phyloP scores from a whole-genome alignment of 2,113 vertebrate genomes.

The Boulengeromyrus knoepffleri region DNA sequence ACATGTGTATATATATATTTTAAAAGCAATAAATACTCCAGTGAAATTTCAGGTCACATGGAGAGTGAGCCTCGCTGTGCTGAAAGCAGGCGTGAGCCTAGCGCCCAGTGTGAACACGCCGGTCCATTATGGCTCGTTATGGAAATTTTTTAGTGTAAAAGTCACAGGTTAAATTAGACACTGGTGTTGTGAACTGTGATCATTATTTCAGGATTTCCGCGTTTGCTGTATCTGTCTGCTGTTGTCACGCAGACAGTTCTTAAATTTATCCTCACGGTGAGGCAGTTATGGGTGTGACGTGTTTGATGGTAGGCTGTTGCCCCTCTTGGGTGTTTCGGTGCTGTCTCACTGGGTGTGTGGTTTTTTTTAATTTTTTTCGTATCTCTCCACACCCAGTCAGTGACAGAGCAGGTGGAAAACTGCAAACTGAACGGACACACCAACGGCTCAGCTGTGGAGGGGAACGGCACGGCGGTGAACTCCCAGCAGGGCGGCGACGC shows the following conservation, averaged over 20 bases:
- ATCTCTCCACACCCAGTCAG: neutral
- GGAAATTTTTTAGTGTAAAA: neutral
- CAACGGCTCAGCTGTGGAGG: slow-evolving; percentile 22
- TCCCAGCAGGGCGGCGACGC: neutral
- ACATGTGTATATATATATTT: neutral
- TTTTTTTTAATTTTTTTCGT: neutral
- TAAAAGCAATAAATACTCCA: neutral
- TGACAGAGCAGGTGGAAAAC: slow-evolving; percentile 22
- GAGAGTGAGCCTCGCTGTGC: neutral
- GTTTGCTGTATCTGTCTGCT: neutral
- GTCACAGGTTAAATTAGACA: neutral
- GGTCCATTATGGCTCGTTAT: neutral
- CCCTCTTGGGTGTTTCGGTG: neutral
- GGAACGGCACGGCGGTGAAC: neutral
- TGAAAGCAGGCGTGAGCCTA: neutral
- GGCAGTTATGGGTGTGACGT: neutral
- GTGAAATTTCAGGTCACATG: neutral
- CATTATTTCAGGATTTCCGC: neutral
- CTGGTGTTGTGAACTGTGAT: neutral
- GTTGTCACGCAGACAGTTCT: neutral
- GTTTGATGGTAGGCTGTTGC: neutral
- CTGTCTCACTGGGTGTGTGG: neutral
- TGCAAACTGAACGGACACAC: slow-evolving; percentile 34
- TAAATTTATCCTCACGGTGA: neutral
- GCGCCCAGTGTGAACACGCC: neutral